Base-by-base conservation (phyloP, 2,888 invertebrate genomes). In the Pegoplata infirma region DNA sequence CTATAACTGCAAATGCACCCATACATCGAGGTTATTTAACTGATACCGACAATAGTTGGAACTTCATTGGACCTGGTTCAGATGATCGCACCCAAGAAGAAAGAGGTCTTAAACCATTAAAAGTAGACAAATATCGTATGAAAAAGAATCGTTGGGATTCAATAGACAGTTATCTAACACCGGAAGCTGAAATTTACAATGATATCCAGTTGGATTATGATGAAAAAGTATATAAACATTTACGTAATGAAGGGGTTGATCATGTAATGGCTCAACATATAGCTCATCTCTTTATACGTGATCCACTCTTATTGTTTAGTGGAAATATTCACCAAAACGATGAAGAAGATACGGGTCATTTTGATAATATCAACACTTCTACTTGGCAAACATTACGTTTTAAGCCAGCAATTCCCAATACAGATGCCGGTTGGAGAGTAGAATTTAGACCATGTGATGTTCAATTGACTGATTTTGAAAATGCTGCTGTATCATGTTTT, bases 311-410 rank as follows among this genome's bases (percentile, higher is more conserved):
- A 4, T 90, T 99, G 68, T 98, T 98, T 91, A 94, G 95, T 17
- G 99, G 99, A 90, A 97, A 97, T 88, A 92, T 99, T 10, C 90
- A 98, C 89, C 98, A 98, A 88, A 95, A 98, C 88, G 98, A 99
- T 88, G 90, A 92, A 44, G 94, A 95, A 84, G 98, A 99, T 85
- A 96, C 97, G 0, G 99, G 99, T 89, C 99, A 99, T 90, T 99
- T 99, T 91, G 99, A 99, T 96, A 99, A 99, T 88, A 98, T 99
- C 83, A 98, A 99, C 88, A 98, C 98, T 0, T 99, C 99, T 25
- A 99, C 99, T 91, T 99, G 99, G 99, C 98, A 99, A 91, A 98
- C 98, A 32, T 98, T 99, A 98, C 92, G 98, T 46, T 99, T 99
- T 91, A 99, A 99, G 91, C 98, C 98, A 28, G 99, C 99, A 49